Evolutionary conservation across 1,140 invertebrate species (phyloP), one percentile per base, ranked within the genome.

Genomic region (Cryptotermes secundus): DNA sequence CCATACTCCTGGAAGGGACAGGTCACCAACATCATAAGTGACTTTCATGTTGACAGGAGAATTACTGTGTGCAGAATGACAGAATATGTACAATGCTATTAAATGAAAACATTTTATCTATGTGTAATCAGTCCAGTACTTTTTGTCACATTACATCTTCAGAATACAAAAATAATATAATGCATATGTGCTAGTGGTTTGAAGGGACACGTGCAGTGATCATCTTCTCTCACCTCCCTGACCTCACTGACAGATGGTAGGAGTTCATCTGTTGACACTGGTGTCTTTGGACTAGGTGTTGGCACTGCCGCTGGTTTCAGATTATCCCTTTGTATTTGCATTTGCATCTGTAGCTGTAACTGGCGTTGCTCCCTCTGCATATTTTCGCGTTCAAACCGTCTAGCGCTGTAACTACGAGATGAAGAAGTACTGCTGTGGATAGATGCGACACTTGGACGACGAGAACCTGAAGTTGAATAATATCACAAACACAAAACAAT

Each of bases 361-460:
- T 85, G 84, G 79, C 95, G 91, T 86, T 94, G 92, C 87, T 96
- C 95, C 87, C 95, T 95, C 86, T 95, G 94, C 87, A 95, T 94
- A 42, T 93, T 90, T 87, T 96, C 95, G 86, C 93, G 92, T 87
- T 96, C 95, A 88, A 95, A 94, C 72, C 94, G 91, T 87, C 93
- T 92, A 84, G 94, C 92, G 87, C 95, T 95, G 89, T 95, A 96
- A 89, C 95, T 96, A 87, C 94, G 92, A 82, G 95, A 93, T 49
- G 95, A 96, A 59, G 93, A 95, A 84, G 93, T 93, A 86, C 93
- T 94, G 90, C 95, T 96, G 88, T 96, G 95, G 86, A 96, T 91
- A 83, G 95, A 96, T 85, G 93, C 94, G 91, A 95, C 90, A 92
- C 95, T 96, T 89, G 95, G 95, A 91, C 95, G 93, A 91, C 95